Conservation (phyloP, 2,888 invertebrate species). For the Bombyx huttoni region DNA sequence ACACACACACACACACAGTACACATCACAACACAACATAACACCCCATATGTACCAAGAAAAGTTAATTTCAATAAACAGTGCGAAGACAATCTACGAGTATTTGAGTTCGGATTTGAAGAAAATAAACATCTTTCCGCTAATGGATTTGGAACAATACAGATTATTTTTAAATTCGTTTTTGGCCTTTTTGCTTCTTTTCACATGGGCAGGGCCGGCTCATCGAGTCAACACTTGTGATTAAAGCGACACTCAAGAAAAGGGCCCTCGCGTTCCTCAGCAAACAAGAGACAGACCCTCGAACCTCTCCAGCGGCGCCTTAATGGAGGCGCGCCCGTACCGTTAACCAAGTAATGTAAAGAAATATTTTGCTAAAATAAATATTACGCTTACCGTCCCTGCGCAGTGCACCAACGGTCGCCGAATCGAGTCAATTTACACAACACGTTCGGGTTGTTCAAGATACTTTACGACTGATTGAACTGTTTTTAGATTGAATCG, state of each 20-base stretch:
- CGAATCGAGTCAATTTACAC: neutral
- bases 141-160: neutral
- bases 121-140: too few relatives aligned
- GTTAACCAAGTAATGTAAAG: conserved; percentile 19
- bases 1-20: too few relatives aligned
- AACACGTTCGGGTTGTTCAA: neutral
- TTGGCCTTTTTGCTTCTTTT: conserved; percentile 15
- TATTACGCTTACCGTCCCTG: neutral
- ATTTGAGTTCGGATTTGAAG: too few relatives aligned
- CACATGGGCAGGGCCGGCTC: conserved; percentile 16
- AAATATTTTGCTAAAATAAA: conserved; percentile 2
- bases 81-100: too few relatives aligned
- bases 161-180: neutral
- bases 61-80: too few relatives aligned
- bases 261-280: conserved; percentile 38
- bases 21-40: too few relatives aligned
- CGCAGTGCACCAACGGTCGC: neutral
- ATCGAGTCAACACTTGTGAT: conserved; percentile 56
- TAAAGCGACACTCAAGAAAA: conserved; percentile 48
- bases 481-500: neutral
- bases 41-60: too few relatives aligned
- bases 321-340: conserved; percentile 37
- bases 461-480: neutral
- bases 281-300: conserved; percentile 54
- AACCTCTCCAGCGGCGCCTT: conserved; percentile 36